A percentile compares a stretch with the other conserved stretches of the same genome.
Evolutionary conservation across 1,140 invertebrate species (phyloP).

Genomic region (Diorhabda sublineata): DNA sequence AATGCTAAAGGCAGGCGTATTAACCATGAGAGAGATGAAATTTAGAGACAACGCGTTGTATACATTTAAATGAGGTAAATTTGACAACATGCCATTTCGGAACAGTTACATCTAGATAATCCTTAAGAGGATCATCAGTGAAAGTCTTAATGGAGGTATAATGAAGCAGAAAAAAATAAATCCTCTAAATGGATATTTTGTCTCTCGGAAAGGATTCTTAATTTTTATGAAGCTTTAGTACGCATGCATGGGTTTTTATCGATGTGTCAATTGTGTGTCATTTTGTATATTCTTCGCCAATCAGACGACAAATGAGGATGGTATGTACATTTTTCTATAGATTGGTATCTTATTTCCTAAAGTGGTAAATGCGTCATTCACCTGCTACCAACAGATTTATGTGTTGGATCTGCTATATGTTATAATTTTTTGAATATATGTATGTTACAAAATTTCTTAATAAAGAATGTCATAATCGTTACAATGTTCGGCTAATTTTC

Average conservation of each 20-base stretch:
- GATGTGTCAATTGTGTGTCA: not conserved
- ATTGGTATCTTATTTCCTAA: no score
- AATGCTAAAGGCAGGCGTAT: conserved; percentile 14
- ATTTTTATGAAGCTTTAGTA: conserved; percentile 3
- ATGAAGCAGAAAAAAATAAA: conserved; percentile 5
- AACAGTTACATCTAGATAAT: conserved; percentile 22
- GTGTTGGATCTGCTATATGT: no score
- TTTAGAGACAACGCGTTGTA: conserved; percentile 11
- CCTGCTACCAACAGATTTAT: no score
- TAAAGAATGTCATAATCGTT: no score
- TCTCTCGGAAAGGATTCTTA: conserved; percentile 5
- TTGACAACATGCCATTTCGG: conserved; percentile 19
- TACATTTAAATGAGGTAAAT: conserved; percentile 19
- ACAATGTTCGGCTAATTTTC: not conserved
- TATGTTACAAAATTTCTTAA: no score
- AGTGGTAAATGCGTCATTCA: no score
- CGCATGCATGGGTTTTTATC: not conserved
- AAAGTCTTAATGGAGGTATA: conserved; percentile 9
- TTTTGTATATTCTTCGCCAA: not conserved
- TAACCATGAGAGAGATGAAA: conserved; percentile 15
- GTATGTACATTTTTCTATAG: no score
- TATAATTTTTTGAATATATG: no score
- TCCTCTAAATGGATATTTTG: conserved; percentile 8
- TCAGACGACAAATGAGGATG: not conserved
- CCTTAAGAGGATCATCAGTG: conserved; percentile 16